These are phyloP conservation scores for Tragelaphus oryx DNA, from an alignment of 2,797 vertebrate genomes.

Conservation along the genomic window DNA sequence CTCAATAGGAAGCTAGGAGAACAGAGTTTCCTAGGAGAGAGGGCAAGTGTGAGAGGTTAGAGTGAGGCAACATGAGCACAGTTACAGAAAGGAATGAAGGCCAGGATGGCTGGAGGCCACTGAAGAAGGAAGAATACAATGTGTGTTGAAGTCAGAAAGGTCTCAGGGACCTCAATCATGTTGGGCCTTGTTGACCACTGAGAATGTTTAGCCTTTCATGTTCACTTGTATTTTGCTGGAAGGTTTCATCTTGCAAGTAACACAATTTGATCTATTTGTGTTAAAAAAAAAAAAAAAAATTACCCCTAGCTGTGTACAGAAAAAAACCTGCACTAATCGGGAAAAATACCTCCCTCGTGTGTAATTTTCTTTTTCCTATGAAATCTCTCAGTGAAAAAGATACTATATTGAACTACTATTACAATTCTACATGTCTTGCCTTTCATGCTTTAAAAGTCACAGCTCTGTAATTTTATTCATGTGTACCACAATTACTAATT, in stretches of 20 bases:
- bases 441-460: not conserved
- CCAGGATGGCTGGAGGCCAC: not conserved
- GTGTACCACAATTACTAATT: not conserved
- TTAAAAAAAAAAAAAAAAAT: not conserved
- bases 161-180: not conserved
- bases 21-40: not conserved
- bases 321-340: not conserved
- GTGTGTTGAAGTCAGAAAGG: not conserved
- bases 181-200: not conserved
- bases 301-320: not conserved
- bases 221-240: not conserved
- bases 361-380: not conserved
- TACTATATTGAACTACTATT: not conserved
- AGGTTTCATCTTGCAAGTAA: not conserved
- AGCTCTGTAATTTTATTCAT: not conserved
- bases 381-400: not conserved
- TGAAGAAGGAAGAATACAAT: not conserved
- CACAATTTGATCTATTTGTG: not conserved
- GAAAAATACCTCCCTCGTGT: not conserved
- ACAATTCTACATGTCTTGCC: not conserved
- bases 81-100: not conserved
- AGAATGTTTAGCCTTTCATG: not conserved
- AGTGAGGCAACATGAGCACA: not conserved
- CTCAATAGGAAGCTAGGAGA: not conserved
- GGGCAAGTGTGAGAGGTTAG: not conserved